phyloP scores from a whole-genome alignment of 2,797 vertebrate genomes.

The Gallinago stenura region DNA sequence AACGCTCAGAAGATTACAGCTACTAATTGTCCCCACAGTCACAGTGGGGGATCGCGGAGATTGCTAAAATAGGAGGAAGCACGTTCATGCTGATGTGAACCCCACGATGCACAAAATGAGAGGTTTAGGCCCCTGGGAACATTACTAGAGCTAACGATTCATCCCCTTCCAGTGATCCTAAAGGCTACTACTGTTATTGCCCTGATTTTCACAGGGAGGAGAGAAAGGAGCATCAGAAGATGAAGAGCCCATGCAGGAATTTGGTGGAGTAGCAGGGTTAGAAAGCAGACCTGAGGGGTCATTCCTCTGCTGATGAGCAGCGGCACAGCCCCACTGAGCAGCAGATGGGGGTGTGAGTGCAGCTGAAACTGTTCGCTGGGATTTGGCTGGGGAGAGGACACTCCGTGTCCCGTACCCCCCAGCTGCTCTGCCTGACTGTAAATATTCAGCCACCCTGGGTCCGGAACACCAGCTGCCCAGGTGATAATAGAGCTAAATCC shows the following conservation, averaged over 20 bases:
- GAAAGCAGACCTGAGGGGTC: not conserved
- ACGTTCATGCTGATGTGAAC: not conserved
- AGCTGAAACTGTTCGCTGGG: accelerated
- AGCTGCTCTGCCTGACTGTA: not conserved
- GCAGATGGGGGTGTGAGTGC: not conserved
- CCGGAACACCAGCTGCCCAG: not conserved
- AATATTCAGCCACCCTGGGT: not conserved
- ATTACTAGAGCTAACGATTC: not conserved
- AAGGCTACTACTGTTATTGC: not conserved
- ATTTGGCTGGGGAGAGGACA: not conserved
- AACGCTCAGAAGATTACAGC: not conserved
- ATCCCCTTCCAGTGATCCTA: not conserved
- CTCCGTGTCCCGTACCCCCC: accelerated
- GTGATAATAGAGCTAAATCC: not conserved
- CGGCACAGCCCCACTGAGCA: not conserved
- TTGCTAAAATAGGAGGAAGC: not conserved
- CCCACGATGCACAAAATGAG: not conserved
- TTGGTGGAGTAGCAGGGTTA: not conserved
- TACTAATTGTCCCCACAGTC: not conserved
- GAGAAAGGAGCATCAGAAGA: not conserved
- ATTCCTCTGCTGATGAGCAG: not conserved
- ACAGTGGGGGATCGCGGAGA: not conserved
- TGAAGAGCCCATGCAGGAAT: not conserved
- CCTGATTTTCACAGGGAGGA: not conserved
- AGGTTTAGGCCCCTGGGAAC: not conserved